Percentiles rank a stretch among this genome's conserved stretches.
These are phyloP conservation scores for Agelaius tricolor DNA, from an alignment of 2,113 vertebrate genomes.

Conservation along the genomic window DNA sequence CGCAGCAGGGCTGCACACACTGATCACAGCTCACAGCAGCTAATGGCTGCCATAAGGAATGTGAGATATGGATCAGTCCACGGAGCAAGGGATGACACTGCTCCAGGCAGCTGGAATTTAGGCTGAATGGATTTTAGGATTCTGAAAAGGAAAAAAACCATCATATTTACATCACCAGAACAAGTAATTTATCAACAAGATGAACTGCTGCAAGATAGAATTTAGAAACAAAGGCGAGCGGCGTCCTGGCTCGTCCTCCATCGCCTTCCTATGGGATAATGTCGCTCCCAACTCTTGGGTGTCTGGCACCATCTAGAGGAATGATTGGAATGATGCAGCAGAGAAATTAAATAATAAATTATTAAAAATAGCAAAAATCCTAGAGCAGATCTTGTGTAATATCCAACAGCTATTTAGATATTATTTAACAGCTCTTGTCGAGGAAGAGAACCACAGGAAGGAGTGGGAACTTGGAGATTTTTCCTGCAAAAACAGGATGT, in stretches of 20 bases:
- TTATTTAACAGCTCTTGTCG: background rate
- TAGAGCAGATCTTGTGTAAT: background rate
- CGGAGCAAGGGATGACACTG: background rate
- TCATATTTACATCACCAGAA: background rate
- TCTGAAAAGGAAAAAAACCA: background rate
- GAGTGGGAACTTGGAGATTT: background rate
- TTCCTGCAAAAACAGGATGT: background rate
- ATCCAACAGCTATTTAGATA: background rate
- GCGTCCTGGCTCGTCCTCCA: background rate
- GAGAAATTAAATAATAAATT: background rate
- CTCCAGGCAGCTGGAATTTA: background rate
- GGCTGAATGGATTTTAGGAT: background rate
- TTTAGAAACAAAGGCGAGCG: constrained; percentile 39
- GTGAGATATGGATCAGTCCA: background rate
- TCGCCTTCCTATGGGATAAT: background rate
- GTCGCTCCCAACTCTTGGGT: background rate
- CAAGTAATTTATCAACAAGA: background rate
- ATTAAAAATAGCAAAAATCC: background rate
- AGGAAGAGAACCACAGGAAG: background rate
- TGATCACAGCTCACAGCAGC: background rate
- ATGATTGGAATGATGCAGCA: background rate
- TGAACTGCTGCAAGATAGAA: background rate
- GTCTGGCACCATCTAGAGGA: constrained; percentile 72
- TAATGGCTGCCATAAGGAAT: constrained; percentile 53
- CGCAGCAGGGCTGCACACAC: background rate